Conservation (phyloP, 2,888 invertebrate genomes). For the Chromoteleia sp. region DNA sequence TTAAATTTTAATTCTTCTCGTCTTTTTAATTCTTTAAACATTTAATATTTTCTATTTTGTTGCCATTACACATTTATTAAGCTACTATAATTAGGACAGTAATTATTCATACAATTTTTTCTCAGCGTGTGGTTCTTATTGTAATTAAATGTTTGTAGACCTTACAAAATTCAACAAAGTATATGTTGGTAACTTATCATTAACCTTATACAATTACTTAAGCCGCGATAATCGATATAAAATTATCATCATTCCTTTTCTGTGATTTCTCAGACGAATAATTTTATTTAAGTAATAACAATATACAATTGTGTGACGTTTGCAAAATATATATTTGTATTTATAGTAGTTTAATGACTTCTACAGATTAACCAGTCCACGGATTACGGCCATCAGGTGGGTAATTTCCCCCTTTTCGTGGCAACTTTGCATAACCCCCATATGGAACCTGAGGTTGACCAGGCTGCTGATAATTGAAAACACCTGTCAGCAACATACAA, state of each 20-base stretch:
- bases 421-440: conserved; percentile 79
- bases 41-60: too few relatives aligned
- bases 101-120: too few relatives aligned
- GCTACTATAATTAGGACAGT: too few relatives aligned
- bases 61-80: too few relatives aligned
- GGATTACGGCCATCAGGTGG: conserved; percentile 76
- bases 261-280: neutral
- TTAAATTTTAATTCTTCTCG: too few relatives aligned
- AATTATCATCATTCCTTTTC: conserved; percentile 7
- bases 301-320: conserved; percentile 16
- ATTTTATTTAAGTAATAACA: conserved; percentile 19
- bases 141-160: neutral
- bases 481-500: conserved; percentile 66
- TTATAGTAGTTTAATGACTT: conserved; percentile 19
- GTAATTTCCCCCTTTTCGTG: conserved; percentile 77
- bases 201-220: conserved; percentile 12
- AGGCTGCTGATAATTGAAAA: conserved; percentile 77
- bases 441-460: conserved; percentile 75
- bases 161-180: conserved; percentile 9
- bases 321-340: conserved; percentile 10
- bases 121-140: too few relatives aligned
- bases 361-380: conserved; percentile 67
- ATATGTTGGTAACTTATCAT: neutral
- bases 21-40: too few relatives aligned
- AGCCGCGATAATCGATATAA: conserved; percentile 11